These are phyloP conservation scores for Sipha flava DNA, from an alignment of 1,140 invertebrate genomes.

Conservation along the genomic window DNA sequence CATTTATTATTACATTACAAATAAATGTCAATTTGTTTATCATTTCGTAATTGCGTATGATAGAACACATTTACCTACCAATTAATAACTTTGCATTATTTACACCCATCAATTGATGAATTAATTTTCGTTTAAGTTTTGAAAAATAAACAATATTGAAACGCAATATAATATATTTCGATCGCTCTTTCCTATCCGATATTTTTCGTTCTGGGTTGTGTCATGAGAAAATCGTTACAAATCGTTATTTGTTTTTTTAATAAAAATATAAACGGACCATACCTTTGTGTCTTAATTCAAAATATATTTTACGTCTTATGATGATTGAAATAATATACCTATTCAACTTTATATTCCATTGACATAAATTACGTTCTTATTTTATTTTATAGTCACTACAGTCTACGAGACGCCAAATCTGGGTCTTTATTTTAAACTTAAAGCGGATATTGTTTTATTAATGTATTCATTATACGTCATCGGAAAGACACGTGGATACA, in stretches of 20 bases:
- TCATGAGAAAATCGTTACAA: background rate
- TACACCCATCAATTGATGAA: too few species aligned
- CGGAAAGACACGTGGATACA: too few species aligned
- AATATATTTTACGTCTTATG: background rate
- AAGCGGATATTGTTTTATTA: too few species aligned
- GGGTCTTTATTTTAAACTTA: too few species aligned
- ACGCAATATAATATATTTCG: too few species aligned
- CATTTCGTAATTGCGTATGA: too few species aligned
- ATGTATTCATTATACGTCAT: too few species aligned
- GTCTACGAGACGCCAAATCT: background rate
- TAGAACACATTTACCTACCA: too few species aligned
- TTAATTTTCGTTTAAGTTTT: background rate
- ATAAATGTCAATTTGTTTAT: too few species aligned
- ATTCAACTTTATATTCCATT: background rate
- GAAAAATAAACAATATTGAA: background rate
- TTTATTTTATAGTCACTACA: background rate
- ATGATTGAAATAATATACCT: background rate
- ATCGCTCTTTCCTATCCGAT: too few species aligned
- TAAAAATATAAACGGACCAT: background rate
- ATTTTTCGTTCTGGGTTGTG: background rate
- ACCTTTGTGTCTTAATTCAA: background rate
- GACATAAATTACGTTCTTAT: background rate
- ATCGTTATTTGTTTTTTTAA: background rate
- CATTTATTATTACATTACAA: too few species aligned
- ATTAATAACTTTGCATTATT: too few species aligned